Conservation (phyloP, 2,888 invertebrate genomes). For the Trichacis sp. region DNA sequence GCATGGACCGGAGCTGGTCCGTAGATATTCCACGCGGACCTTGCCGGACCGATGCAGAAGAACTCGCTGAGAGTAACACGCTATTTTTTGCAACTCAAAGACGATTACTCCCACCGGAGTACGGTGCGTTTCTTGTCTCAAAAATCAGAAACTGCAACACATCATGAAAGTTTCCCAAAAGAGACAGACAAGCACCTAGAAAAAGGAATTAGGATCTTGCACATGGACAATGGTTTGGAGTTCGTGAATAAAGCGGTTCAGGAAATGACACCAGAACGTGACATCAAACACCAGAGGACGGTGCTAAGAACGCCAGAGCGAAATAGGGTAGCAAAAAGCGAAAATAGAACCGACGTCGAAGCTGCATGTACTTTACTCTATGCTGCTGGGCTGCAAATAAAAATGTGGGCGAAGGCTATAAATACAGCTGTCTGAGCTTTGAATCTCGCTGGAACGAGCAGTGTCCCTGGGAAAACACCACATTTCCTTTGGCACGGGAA, state of each 20-base stretch:
- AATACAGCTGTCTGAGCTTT: slow-evolving; percentile 5
- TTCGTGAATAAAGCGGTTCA: slow-evolving; percentile 27
- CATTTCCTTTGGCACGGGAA: slow-evolving; percentile 12
- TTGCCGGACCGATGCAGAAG: slow-evolving; percentile 33
- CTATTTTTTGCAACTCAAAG: slow-evolving; percentile 30
- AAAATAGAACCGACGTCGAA: slow-evolving; percentile 35
- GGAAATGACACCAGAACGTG: slow-evolving; percentile 10
- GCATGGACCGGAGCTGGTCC: slow-evolving; percentile 21
- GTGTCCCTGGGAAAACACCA: not conserved
- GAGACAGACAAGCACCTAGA: slow-evolving; percentile 4
- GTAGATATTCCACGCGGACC: slow-evolving; percentile 36
- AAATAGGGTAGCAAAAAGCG: slow-evolving; percentile 30
- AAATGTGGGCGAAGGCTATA: slow-evolving; percentile 3
- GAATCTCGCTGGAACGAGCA: slow-evolving; percentile 17
- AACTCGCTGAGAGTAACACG: slow-evolving; percentile 24
- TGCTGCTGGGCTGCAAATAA: not conserved
- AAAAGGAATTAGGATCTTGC: slow-evolving; percentile 6
- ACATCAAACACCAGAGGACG: slow-evolving; percentile 28
- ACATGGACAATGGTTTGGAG: slow-evolving; percentile 34
- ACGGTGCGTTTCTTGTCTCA: slow-evolving; percentile 31
- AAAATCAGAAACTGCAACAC: slow-evolving; percentile 23
- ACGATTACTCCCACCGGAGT: slow-evolving; percentile 30
- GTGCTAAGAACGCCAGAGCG: slow-evolving; percentile 29
- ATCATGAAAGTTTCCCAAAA: slow-evolving; percentile 11
- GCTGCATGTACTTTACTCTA: slow-evolving; percentile 22